A percentile compares a stretch with the other conserved stretches of the same genome.
Conservation (phyloP, 2,888 invertebrate species). For the Acronicta aceris region DNA sequence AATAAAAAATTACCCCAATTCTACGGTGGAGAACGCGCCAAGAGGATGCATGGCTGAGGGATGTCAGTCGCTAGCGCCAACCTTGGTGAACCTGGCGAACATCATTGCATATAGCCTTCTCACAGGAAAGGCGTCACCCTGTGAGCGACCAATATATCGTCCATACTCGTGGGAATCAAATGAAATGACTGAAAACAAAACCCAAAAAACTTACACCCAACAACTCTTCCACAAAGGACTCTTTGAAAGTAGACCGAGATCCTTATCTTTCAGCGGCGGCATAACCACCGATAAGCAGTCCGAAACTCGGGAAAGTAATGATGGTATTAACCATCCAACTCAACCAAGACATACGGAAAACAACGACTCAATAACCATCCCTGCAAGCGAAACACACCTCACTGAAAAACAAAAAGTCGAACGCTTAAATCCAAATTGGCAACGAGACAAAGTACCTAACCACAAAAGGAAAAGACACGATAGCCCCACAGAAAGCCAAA, state of each 20-base stretch:
- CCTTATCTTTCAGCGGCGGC: neutral
- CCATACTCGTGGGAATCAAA: conserved; percentile 20
- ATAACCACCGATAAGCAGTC: neutral
- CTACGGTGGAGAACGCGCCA: conserved; percentile 39
- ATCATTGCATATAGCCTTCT: too few species aligned
- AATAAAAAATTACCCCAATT: conserved; percentile 41
- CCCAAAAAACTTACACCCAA: neutral
- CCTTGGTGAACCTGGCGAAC: too few species aligned
- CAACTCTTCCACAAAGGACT: neutral
- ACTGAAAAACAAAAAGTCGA: neutral
- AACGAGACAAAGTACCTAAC: neutral
- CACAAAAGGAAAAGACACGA: neutral
- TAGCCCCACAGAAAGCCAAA: neutral
- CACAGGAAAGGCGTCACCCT: conserved; percentile 46
- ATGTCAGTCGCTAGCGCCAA: conserved; percentile 32
- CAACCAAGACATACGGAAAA: neutral
- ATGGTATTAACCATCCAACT: too few species aligned
- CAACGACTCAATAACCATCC: neutral
- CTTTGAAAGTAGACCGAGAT: neutral
- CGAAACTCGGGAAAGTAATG: neutral
- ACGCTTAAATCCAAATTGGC: neutral
- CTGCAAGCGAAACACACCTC: neutral
- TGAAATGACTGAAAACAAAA: neutral
- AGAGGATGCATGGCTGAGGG: conserved; percentile 41
- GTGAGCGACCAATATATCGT: conserved; percentile 26